Evolutionary conservation across 1,140 invertebrate species (phyloP).

Genomic region (Drosophila sucinea): DNA sequence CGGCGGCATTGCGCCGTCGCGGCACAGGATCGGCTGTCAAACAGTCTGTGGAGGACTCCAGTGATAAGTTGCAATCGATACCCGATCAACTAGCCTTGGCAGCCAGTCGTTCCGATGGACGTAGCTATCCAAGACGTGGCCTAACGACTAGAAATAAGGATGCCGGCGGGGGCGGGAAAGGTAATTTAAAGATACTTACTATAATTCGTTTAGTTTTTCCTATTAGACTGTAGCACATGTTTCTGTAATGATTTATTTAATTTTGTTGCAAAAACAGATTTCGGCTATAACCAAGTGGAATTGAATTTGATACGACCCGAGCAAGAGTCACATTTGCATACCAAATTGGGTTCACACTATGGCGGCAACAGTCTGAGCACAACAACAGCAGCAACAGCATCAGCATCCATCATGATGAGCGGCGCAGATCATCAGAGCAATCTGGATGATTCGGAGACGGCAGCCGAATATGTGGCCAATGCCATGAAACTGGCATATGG

Average conservation of each 20-base stretch:
- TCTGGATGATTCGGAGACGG: conserved; percentile 75
- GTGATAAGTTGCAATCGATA: conserved; percentile 43
- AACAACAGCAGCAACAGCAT: conserved; percentile 38
- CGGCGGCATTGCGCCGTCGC: conserved; percentile 37
- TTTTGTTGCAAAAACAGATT: conserved; percentile 42
- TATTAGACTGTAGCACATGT: not conserved
- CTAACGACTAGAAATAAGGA: conserved; percentile 43
- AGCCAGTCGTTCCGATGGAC: conserved; percentile 52
- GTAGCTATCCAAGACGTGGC: conserved; percentile 50
- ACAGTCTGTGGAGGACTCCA: conserved; percentile 45
- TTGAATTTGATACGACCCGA: conserved; percentile 72
- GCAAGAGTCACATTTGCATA: conserved; percentile 46
- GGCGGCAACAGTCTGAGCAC: conserved; percentile 42
- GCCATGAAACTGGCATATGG: conserved; percentile 76
- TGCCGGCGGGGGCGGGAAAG: conserved; percentile 22
- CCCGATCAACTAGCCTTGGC: conserved; percentile 69
- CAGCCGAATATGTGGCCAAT: conserved; percentile 78
- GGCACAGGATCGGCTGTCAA: conserved; percentile 28
- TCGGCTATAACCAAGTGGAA: conserved; percentile 66
- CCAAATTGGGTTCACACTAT: conserved; percentile 48
- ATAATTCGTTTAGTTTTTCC: not conserved
- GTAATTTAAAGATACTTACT: conserved; percentile 2
- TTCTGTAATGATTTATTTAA: not conserved
- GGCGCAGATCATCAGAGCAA: not conserved
- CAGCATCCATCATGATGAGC: not conserved